Evolutionary conservation across 1,140 invertebrate genomes (phyloP).

Genomic region (Listronotus bonariensis): DNA sequence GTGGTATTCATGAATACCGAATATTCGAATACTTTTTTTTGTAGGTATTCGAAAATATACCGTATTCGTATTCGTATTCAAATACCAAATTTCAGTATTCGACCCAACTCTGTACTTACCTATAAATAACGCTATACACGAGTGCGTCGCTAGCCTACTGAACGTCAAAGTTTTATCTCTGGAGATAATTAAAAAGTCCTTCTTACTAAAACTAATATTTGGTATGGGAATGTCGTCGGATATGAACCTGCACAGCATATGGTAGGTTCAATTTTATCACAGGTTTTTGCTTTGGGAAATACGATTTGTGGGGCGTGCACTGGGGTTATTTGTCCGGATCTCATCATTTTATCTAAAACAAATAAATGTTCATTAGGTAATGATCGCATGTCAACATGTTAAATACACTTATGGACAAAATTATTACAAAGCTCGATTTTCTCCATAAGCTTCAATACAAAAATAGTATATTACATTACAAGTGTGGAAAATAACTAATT

Average conservation of each 20-base stretch:
- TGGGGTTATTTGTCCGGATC: conserved; percentile 56
- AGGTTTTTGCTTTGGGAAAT: conserved; percentile 28
- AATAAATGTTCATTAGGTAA: not conserved
- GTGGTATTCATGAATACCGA: no score
- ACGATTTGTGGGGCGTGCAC: conserved; percentile 53
- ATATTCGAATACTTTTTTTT: no score
- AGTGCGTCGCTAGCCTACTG: conserved; percentile 76
- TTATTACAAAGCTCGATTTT: no score
- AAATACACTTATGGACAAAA: no score
- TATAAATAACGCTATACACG: conserved; percentile 75
- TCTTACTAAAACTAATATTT: conserved; percentile 66
- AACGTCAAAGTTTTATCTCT: conserved; percentile 70
- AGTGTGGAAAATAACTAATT: no score
- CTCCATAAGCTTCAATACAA: no score
- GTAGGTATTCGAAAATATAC: no score
- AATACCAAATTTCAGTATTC: no score
- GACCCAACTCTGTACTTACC: no score
- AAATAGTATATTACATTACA: no score
- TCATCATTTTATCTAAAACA: conserved; percentile 55
- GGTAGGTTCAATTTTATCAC: not conserved
- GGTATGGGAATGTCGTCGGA: conserved; percentile 68
- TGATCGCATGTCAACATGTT: no score
- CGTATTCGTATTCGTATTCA: no score
- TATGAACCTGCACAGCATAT: conserved; percentile 48
- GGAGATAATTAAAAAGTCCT: conserved; percentile 65